phyloP scores from a whole-genome alignment of 2,797 vertebrate genomes.

The Telmatherina bonti region DNA sequence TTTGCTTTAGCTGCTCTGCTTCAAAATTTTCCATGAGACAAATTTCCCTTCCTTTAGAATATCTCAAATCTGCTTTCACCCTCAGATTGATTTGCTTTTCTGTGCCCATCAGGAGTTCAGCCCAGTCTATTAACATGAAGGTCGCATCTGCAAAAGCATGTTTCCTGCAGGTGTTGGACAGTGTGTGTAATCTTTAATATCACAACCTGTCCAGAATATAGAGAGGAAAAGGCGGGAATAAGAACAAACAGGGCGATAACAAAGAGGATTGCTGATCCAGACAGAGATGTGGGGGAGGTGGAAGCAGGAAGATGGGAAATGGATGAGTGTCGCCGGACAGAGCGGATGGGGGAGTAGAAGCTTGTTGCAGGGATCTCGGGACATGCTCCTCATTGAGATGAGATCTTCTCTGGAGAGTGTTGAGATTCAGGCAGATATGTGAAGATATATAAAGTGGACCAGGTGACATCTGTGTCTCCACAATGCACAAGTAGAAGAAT shows the following conservation, averaged over 20 bases:
- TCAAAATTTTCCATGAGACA: constrained; percentile 31
- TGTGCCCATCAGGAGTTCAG: constrained; percentile 46
- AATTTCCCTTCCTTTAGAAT: constrained; percentile 45
- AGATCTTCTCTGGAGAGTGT: constrained; percentile 26
- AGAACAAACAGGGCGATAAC: constrained; percentile 40
- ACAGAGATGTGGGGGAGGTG: constrained; percentile 42
- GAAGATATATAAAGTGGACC: constrained; percentile 40
- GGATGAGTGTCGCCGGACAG: constrained; percentile 27
- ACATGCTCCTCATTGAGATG: constrained; percentile 55
- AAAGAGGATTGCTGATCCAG: constrained; percentile 37
- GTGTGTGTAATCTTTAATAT: constrained; percentile 54
- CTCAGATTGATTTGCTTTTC: constrained; percentile 44
- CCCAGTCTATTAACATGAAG: constrained; percentile 61
- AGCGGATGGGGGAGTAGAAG: constrained; percentile 10
- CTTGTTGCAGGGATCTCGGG: constrained; percentile 36
- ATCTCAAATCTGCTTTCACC: constrained; percentile 38
- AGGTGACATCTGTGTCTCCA: constrained; percentile 41
- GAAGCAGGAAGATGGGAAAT: constrained; percentile 48
- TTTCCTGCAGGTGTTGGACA: constrained; percentile 56
- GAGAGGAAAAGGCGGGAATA: constrained; percentile 43
- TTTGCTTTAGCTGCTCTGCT: constrained; percentile 30
- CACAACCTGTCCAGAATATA: constrained; percentile 36
- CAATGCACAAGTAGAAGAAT: constrained; percentile 17
- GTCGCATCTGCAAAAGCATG: constrained; percentile 43
- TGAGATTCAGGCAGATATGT: constrained; percentile 32